Percentiles rank a stretch among this genome's conserved stretches.
These are phyloP conservation scores for Drosophila meridionalis DNA, from an alignment of 2,888 invertebrate species.

Conservation along the genomic window DNA sequence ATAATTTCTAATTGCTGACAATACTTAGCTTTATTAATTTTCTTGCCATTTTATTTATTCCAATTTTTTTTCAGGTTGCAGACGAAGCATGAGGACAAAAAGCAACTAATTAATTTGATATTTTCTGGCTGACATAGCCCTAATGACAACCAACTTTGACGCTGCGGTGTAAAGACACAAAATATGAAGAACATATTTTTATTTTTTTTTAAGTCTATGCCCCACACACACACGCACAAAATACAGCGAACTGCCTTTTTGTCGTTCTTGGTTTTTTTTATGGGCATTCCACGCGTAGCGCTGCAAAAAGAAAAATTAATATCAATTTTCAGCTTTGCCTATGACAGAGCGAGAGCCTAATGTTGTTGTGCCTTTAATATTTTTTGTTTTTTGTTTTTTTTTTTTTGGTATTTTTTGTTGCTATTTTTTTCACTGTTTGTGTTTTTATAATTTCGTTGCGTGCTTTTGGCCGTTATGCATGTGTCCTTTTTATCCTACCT, in stretches of 20 bases:
- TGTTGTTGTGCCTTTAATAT: conserved; percentile 23
- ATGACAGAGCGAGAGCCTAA: conserved; percentile 42
- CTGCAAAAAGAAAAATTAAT: conserved; percentile 66
- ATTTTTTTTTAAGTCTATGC: conserved; percentile 21
- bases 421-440: conserved; percentile 24
- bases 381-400: neutral
- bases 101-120: conserved; percentile 74
- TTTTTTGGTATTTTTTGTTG: conserved; percentile 11
- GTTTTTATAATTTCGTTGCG: conserved; percentile 67
- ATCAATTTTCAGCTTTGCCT: conserved; percentile 79
- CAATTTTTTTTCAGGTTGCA: conserved; percentile 25
- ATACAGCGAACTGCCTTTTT: conserved; percentile 35
- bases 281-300: conserved; percentile 61
- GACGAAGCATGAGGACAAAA: conserved; percentile 46
- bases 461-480: conserved; percentile 68
- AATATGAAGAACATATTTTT: conserved; percentile 37
- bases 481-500: conserved; percentile 47
- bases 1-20: neutral
- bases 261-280: conserved; percentile 49
- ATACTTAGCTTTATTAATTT: conserved; percentile 14
- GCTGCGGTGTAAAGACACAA: conserved; percentile 53
- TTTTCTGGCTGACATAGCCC: conserved; percentile 42
- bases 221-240: conserved; percentile 11
- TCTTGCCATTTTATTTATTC: conserved; percentile 38
- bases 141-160: conserved; percentile 39